A percentile compares a stretch with the other conserved stretches of the same genome.
Evolutionary conservation across 2,888 invertebrate species (phyloP).

Genomic region (Eledone cirrhosa): DNA sequence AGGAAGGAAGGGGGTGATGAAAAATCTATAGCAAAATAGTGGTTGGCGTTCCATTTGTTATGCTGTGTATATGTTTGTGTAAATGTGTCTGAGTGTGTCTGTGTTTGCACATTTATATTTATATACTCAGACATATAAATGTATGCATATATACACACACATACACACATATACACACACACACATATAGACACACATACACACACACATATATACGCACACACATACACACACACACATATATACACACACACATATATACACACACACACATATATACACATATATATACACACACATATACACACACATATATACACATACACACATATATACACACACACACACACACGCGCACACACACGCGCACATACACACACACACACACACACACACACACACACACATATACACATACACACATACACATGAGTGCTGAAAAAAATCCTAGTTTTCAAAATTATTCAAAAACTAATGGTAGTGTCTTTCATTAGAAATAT

Average conservation of each 20-base stretch:
- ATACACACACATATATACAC: background rate
- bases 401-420: too few relatives aligned
- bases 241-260: background rate
- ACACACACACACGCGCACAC: background rate
- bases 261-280: background rate
- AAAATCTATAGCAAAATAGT: too few relatives aligned
- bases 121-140: too few relatives aligned
- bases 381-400: background rate
- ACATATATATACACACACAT: background rate
- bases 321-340: background rate
- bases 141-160: background rate
- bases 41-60: too few relatives aligned
- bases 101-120: too few relatives aligned
- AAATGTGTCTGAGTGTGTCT: too few relatives aligned
- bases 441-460: too few relatives aligned
- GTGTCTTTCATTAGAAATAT: too few relatives aligned
- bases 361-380: background rate
- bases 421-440: too few relatives aligned
- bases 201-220: background rate
- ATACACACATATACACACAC: background rate
- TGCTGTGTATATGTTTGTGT: too few relatives aligned
- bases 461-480: too few relatives aligned
- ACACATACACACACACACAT: background rate
- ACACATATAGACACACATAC: background rate
- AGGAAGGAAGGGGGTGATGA: too few relatives aligned